Base-by-base conservation (phyloP, 2,113 vertebrate genomes). In the Aythya baeri region DNA sequence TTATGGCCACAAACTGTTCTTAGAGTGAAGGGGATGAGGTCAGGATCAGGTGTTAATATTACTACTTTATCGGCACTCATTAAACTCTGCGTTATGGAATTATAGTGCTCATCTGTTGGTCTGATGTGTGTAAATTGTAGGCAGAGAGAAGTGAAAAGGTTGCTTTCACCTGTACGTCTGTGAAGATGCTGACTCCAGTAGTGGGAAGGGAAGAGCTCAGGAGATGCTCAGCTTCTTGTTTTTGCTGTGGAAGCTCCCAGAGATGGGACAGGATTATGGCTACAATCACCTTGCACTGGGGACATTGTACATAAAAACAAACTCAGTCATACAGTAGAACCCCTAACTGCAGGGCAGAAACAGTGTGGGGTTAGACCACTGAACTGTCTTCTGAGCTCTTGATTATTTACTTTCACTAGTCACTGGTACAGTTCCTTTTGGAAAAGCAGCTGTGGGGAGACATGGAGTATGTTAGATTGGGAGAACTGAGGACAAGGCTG, bases 21-120 rank as follows among this genome's bases (percentile, higher is more conserved):
- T 41, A 17, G 34, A 52, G 36, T 8, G 52, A 34, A 65, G 34
- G 50, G 54, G 21, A 6, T 43, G 91, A 66, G 43, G 13, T 84
- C 32, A 65, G 50, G 62, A 29, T 1, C 6, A 15, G 43, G 23
- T 73, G 18, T 72, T 54, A 62, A 2, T 62, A 23, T 46, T 0
- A 1, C 36, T 58, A 1, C 29, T 43, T 62, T 52, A n/a, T 57
- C 7, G 74, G 38, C 29, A 36, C 0, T 0, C 41, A 20, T 50
- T 17, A 36, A 32, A 17, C 6, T 58, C 21, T 43, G 29, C 10
- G 3, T 9, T 36, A 26, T 67, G 54, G 22, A 44, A 29, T 18
- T 71, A 38, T n/a, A 21, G 31, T 32, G 49, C 4, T 71, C 3
- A 32, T 58, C n/a, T 58, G 36, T 52, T 76, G 41, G 44, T 71